Percentiles rank a stretch among this genome's conserved stretches.
Conservation (phyloP, 2,797 vertebrate species). For the Podarcis siculus region DNA sequence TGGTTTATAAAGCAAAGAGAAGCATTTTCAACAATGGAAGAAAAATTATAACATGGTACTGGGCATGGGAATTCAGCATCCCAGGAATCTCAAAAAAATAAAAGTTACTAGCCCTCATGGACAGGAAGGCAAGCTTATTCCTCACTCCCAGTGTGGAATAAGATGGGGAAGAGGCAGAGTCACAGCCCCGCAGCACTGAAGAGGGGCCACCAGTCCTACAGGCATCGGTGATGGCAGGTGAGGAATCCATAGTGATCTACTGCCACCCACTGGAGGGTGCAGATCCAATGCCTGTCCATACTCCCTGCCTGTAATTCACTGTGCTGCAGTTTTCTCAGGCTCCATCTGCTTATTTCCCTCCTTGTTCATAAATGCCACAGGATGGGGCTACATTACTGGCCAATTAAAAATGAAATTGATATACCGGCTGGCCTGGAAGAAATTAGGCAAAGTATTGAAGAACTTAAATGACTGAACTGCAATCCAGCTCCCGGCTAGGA, state of each 20-base stretch:
- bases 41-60: background rate
- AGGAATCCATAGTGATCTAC: background rate
- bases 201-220: background rate
- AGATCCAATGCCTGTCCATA: background rate
- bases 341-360: slow-evolving; percentile 12
- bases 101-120: background rate
- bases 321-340: background rate
- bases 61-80: background rate
- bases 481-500: slow-evolving; percentile 70
- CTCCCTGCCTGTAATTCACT: fast-evolving
- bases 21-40: background rate
- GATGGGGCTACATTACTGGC: background rate
- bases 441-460: slow-evolving; percentile 68
- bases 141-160: background rate
- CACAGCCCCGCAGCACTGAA: background rate
- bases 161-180: background rate
- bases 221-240: background rate
- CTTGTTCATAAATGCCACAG: slow-evolving; percentile 30
- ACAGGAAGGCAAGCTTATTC: background rate
- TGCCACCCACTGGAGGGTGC: no score
- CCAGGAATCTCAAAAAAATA: background rate
- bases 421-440: slow-evolving; percentile 59
- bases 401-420: slow-evolving; percentile 38
- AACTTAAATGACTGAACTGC: slow-evolving; percentile 72
- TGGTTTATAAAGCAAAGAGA: no score